These are phyloP conservation scores for Heterochromis multidens DNA, from an alignment of 2,113 vertebrate genomes.

Conservation along the genomic window DNA sequence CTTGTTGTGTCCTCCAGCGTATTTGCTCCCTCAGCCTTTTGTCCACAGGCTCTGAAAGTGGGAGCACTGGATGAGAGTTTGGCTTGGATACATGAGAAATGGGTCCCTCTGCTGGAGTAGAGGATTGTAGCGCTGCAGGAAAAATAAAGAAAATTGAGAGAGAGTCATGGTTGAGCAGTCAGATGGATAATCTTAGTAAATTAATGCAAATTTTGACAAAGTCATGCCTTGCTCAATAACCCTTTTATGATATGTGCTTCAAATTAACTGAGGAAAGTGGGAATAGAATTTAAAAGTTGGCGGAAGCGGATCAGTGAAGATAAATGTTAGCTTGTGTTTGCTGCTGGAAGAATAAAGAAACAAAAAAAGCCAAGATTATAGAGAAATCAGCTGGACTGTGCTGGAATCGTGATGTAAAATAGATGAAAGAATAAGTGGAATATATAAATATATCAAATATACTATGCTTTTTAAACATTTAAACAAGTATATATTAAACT, in stretches of 20 bases:
- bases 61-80: not conserved
- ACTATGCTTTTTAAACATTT: constrained; percentile 37
- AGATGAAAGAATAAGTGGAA: not conserved
- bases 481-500: constrained; percentile 15
- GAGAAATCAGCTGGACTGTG: constrained; percentile 40
- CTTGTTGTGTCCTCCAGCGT: constrained; percentile 20
- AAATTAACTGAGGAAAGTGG: not conserved
- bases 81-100: not conserved
- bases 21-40: constrained; percentile 13
- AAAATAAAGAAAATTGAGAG: not conserved
- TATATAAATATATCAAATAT: constrained; percentile 23
- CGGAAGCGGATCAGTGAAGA: not conserved
- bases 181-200: constrained; percentile 39
- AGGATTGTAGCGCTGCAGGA: not conserved
- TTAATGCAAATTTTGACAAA: constrained; percentile 1
- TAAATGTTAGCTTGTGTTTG: not conserved
- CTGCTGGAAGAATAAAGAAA: constrained; percentile 18
- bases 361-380: constrained; percentile 18
- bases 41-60: not conserved
- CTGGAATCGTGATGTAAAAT: not conserved
- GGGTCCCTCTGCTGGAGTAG: constrained; percentile 50
- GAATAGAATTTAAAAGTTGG: not conserved
- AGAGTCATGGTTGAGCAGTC: not conserved
- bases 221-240: constrained; percentile 1
- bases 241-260: not conserved